Evolutionary conservation across 2,113 vertebrate species (phyloP).

Genomic region (Cricetomys ansorgei): DNA sequence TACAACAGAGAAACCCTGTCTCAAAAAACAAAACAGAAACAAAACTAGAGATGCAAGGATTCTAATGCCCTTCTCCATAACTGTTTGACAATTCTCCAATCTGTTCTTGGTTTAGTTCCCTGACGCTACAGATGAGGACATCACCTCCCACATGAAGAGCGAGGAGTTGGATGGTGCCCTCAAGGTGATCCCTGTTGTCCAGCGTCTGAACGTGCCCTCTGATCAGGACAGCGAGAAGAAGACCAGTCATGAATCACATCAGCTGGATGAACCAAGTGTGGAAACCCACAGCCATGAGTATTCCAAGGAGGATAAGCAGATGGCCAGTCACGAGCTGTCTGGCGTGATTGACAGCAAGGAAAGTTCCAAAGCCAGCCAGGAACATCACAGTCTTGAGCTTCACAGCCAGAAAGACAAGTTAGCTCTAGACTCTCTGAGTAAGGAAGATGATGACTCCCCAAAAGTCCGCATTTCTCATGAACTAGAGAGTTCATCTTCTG

Average conservation of each 20-base stretch:
- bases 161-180: background rate
- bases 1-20: no score
- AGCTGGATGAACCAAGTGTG: background rate
- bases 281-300: conserved; percentile 77
- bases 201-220: background rate
- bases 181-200: background rate
- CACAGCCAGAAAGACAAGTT: conserved; percentile 77
- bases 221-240: background rate
- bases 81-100: conserved; percentile 8
- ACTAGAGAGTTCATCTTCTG: conserved; percentile 72
- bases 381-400: conserved; percentile 28
- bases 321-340: conserved; percentile 44
- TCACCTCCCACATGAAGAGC: conserved; percentile 63
- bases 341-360: conserved; percentile 36
- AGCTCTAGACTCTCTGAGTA: conserved; percentile 27
- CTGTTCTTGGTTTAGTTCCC: conserved; percentile 71
- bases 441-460: conserved; percentile 42
- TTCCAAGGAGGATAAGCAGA: background rate
- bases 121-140: conserved; percentile 72
- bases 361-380: conserved; percentile 54
- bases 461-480: conserved; percentile 67
- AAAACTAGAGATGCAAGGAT: no score
- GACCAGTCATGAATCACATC: conserved; percentile 77
- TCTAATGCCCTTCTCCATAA: background rate
- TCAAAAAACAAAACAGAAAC: no score